Base-by-base conservation (phyloP, 2,113 vertebrate genomes). In the Alligator mississippiensis region DNA sequence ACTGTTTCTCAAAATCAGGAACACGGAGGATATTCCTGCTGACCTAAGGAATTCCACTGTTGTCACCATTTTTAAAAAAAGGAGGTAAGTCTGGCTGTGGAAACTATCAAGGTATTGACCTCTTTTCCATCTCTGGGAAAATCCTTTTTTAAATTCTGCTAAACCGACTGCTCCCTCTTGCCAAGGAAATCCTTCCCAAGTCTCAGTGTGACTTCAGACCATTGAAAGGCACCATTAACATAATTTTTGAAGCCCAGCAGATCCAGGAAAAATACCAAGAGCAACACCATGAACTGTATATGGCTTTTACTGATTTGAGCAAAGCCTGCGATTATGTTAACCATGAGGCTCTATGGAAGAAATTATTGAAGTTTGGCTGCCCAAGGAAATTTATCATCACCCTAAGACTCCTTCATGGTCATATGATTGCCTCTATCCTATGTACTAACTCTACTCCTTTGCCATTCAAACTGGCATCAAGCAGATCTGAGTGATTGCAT, bases 21-120 rank as follows among this genome's bases (percentile, higher is more conserved):
- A 89, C 27, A 87, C 89, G 82, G 94, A 80, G 85, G 95, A 94
- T 82, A 95, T 95, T 95, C 93, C 93, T 96, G 92, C 94, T 91
- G 96, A 97, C 91, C 95, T 94, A 61, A 30, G 6, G 30, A 84
- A 84, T 72, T 83, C 84, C 84, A 74, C 81, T 64, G 27, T 95
- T 85, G 89, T 90, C 93, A 91, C 86, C 87, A 91, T 91, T 88
- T 91, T 47, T 24, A 92, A 86, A 61, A 78, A 84, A 91, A 8
- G 95, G 82, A 90, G 62, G 27, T 27, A 15, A 64, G 7, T 64
- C 24, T 2, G 12, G 27, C 14, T 28, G 62, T 63, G 25, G 25
- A 25, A 64, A 27, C 25, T 64, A 28, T 64, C 62, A 64, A 7
- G 62, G 62, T 27, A 28, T 64, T 14, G 15, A 24, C 5, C 62